phyloP scores from a whole-genome alignment of 2,113 vertebrate genomes.

The Eulemur macaco region DNA sequence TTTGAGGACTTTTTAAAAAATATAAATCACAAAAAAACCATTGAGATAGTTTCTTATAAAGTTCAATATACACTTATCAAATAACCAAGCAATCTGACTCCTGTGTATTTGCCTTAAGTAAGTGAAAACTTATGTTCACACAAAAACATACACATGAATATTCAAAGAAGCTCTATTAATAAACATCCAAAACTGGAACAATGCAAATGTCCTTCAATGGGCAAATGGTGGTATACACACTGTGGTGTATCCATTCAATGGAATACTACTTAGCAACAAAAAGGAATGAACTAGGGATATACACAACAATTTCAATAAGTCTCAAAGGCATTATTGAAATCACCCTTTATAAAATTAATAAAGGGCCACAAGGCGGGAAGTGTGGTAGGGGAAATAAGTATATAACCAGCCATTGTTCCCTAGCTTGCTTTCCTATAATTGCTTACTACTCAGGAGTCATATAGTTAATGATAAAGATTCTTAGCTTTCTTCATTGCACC shows the following conservation, averaged over 20 bases:
- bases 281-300: background rate
- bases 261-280: background rate
- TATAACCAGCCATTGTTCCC: too few relatives aligned
- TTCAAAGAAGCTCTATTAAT: background rate
- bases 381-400: too few relatives aligned
- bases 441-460: too few relatives aligned
- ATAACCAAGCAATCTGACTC: background rate
- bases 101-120: background rate
- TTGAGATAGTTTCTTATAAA: background rate
- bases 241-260: background rate
- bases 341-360: too few relatives aligned
- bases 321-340: background rate
- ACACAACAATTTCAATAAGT: background rate
- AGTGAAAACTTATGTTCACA: background rate
- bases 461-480: too few relatives aligned
- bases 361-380: too few relatives aligned
- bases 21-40: background rate
- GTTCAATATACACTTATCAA: background rate
- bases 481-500: too few relatives aligned
- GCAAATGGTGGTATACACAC: background rate
- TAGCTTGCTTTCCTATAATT: too few relatives aligned
- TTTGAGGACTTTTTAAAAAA: background rate
- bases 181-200: background rate
- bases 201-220: background rate
- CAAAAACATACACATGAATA: background rate